phyloP scores from a whole-genome alignment of 2,888 invertebrate species.

The Rhingia campestris region DNA sequence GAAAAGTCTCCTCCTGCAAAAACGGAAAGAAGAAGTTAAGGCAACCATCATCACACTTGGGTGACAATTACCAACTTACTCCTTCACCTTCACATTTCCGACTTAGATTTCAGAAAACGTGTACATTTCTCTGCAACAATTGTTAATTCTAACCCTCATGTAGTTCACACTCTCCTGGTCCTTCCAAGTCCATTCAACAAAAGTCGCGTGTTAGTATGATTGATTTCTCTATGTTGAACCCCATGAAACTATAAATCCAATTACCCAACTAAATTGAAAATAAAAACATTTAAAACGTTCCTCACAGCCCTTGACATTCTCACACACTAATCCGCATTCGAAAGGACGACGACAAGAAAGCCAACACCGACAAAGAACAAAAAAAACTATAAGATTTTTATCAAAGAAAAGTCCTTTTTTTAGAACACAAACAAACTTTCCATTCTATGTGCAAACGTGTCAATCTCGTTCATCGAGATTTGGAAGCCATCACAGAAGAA shows the following conservation, averaged over 20 bases:
- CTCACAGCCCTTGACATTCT: slow-evolving; percentile 20
- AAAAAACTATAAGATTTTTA: slow-evolving; percentile 18
- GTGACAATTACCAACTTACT: no score
- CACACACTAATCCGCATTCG: slow-evolving; percentile 31
- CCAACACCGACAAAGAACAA: background rate
- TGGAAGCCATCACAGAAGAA: slow-evolving; percentile 50
- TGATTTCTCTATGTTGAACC: no score
- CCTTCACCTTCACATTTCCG: no score
- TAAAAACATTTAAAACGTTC: slow-evolving; percentile 29
- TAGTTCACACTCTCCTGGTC: no score
- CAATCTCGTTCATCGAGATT: slow-evolving; percentile 65
- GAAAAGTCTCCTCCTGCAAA: no score
- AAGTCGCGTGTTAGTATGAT: no score
- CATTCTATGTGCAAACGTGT: slow-evolving; percentile 62
- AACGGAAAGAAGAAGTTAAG: no score
- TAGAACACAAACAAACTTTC: slow-evolving; percentile 42
- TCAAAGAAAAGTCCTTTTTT: slow-evolving; percentile 32
- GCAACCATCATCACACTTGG: no score
- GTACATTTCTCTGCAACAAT: no score
- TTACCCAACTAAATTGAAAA: slow-evolving; percentile 39
- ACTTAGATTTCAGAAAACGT: no score
- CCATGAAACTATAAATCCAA: slow-evolving; percentile 26
- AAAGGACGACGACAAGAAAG: slow-evolving; percentile 3
- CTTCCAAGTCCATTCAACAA: no score
- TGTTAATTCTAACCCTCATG: no score